Percentiles rank a stretch among this genome's conserved stretches.
Conservation (phyloP, 2,113 vertebrate genomes). For the Hemicordylus capensis region DNA sequence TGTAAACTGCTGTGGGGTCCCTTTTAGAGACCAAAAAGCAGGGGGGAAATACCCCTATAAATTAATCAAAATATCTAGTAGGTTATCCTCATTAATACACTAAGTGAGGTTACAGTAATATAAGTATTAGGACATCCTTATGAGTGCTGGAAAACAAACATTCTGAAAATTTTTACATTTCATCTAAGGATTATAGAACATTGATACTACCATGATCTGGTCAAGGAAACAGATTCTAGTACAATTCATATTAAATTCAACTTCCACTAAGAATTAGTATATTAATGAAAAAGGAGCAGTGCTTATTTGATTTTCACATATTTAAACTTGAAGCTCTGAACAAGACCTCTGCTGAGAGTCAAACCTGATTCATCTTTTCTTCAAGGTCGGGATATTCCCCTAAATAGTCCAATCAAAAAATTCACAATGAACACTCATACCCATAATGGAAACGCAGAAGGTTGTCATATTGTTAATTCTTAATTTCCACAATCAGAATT, state of each 20-base stretch:
- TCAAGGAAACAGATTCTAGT: neutral
- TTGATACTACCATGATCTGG: neutral
- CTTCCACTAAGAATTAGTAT: neutral
- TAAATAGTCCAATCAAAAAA: neutral
- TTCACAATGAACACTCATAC: neutral
- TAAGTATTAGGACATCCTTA: too few relatives aligned
- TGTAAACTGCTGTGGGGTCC: too few relatives aligned
- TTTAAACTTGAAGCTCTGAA: constrained; percentile 1
- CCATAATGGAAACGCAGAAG: neutral
- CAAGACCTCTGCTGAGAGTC: neutral
- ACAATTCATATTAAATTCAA: neutral
- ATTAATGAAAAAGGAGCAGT: neutral
- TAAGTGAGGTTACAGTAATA: too few relatives aligned
- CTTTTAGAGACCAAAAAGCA: too few relatives aligned
- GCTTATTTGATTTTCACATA: constrained; percentile 1
- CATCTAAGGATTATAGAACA: neutral
- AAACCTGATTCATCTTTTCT: neutral
- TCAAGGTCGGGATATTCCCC: neutral
- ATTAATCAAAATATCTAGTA: neutral
- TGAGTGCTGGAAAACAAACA: too few relatives aligned
- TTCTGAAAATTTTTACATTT: neutral
- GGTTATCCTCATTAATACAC: neutral
- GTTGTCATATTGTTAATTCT: neutral
- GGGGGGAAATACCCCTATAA: neutral
- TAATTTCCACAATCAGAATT: too few relatives aligned